These are phyloP conservation scores for Pampusana beccarii DNA, from an alignment of 2,113 vertebrate species.

Conservation along the genomic window DNA sequence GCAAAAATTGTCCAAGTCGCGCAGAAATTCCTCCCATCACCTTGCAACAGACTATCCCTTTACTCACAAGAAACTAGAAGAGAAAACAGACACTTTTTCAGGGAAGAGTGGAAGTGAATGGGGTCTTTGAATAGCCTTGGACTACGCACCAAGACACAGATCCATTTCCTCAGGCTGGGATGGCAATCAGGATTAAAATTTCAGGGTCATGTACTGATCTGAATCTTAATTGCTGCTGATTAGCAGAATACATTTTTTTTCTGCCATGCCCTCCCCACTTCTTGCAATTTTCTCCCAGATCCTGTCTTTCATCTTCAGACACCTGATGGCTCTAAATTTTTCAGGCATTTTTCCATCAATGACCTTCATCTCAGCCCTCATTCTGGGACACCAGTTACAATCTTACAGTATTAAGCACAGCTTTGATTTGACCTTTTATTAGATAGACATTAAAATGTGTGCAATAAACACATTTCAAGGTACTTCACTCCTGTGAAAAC, in stretches of 20 bases:
- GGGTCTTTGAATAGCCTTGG: neutral
- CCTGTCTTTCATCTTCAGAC: neutral
- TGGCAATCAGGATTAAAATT: neutral
- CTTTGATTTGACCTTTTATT: neutral
- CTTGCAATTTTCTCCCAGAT: neutral
- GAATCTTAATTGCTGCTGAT: neutral
- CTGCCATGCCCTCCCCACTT: neutral
- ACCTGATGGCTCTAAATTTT: neutral
- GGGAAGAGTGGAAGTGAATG: neutral
- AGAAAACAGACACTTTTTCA: neutral
- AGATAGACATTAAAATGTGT: neutral
- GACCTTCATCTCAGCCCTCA: neutral
- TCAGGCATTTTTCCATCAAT: neutral
- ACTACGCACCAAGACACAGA: neutral
- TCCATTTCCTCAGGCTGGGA: neutral
- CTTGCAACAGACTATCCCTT: accelerated
- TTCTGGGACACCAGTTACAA: neutral
- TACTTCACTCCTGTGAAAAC: neutral
- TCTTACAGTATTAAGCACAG: neutral
- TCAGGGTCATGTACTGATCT: neutral
- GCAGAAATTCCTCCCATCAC: neutral
- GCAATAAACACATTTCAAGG: conserved; percentile 15
- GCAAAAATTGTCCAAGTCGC: neutral
- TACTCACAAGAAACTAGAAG: neutral
- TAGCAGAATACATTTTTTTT: neutral